Base-by-base conservation (phyloP, 2,113 vertebrate species). In the Xiphias gladius region DNA sequence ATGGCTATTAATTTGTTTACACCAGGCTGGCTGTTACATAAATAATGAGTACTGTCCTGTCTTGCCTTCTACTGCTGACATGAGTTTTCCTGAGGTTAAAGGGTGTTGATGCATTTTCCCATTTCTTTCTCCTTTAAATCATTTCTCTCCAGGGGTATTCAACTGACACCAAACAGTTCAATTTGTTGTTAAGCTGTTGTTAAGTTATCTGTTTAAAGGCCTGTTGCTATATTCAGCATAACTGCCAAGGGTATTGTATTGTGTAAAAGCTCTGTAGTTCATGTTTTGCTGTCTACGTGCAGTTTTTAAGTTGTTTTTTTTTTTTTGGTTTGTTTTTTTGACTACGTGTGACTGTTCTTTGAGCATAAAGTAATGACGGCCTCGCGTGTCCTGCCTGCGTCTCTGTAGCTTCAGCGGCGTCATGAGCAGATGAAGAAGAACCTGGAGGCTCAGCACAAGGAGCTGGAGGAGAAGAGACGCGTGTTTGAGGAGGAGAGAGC, bases 381-480 rank as follows among this genome's bases (percentile, higher is more conserved):
- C 0, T 19, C 2, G 11, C 28, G 22, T 41, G 8, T 71, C 46
- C 19, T 39, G 7, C 39, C 35, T 37, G 12, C 55, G 32, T 63
- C 76, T 69, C 71, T 87, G 50, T 62, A 99, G 98, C 97, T 99
- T 65, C 97, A 99, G 67, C 95, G 98, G 67, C 97, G 98, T 91
- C 97, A 99, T 2, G 98, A 99, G 91, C 98, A 99, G 93, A 99
- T 99, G 98, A 99, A 99, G 88, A 99, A 98, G 96, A 99, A 99
- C 89, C 95, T 99, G 94, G 98, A 99, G 93, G 98, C 98, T 54
- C 98, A 99, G 70, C 97, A 99, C 94, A 99, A 97, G 94, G 98
- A 99, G 88, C 82, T 99, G 86, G 98, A 99, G 94, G 98, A 99
- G 84, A 98, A 99, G 87, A 94, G 98, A 16, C 97, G 97, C 57